phyloP scores from a whole-genome alignment of 2,888 invertebrate genomes.

The Leptinotarsa tumamoca region DNA sequence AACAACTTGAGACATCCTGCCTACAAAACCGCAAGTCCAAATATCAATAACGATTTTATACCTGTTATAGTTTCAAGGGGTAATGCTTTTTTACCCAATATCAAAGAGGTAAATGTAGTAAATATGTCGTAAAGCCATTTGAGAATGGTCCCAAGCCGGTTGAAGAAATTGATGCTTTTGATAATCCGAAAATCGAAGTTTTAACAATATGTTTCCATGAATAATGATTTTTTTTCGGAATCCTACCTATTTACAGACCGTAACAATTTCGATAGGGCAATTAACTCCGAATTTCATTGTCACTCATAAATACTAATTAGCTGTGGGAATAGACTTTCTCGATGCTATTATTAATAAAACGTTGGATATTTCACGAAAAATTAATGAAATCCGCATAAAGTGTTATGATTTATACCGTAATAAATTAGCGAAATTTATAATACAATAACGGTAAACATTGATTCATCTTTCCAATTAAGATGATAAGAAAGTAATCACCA shows the following conservation, averaged over 20 bases:
- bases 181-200: not conserved
- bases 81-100: no score
- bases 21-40: no score
- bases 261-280: not conserved
- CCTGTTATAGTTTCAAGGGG: no score
- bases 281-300: not conserved
- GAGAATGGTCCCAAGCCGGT: not conserved
- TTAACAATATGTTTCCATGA: not conserved
- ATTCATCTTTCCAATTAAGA: constrained; percentile 3
- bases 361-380: not conserved
- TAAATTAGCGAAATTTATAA: constrained; percentile 3
- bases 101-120: no score
- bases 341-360: not conserved
- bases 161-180: not conserved
- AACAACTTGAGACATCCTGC: no score
- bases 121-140: no score
- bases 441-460: not conserved
- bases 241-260: not conserved
- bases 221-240: not conserved
- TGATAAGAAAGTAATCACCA: not conserved
- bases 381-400: not conserved
- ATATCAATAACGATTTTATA: no score
- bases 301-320: constrained; percentile 1
- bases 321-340: not conserved
- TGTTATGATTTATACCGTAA: not conserved